Base-by-base conservation (phyloP, 2,113 vertebrate genomes). In the Nothocercus julius region DNA sequence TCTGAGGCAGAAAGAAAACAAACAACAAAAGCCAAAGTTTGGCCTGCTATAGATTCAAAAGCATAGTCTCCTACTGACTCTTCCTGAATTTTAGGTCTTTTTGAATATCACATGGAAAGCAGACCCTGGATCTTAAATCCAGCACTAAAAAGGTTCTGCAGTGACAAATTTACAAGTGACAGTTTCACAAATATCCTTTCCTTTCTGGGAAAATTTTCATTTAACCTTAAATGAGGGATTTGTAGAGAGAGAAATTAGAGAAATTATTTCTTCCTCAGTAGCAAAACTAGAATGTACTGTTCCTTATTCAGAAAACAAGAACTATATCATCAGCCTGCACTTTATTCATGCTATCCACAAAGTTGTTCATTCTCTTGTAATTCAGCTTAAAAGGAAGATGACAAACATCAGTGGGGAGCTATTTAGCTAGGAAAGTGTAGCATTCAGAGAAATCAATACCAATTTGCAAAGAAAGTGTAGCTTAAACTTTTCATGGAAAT, bases 401-500 rank as follows among this genome's bases (percentile, higher is more conserved):
- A 96, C 93, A 96, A 96, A 94, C 89, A 95, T 85, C 95, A 93
- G 64, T 86, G 92, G 92, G 92, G 67, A 97, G 84, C 92, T 91
- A 73, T 91, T 96, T 85, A 86, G 93, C 85, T 91, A 89, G 47
- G 32, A n/a, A 93, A 88, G 70, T 96, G 83, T 94, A 96, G 95
- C 87, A 90, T 94, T 81, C 93, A 88, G 67, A 92, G 95, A 96
- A 97, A 97, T 95, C 97, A 96, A 96, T 95, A 95, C 34, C 68
- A 90, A 95, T 92, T 95, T 96, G 90, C 96, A 96, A 96, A 95
- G 85, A 90, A 8, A 87, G 25, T 1, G 1, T 82, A 87, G 66
- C 76, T 45, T 68, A 95, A 95, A 93, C 18, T 95, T 61, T 85
- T 72, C 78, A 72, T 44, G 76, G 76, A 92, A 95, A 94, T 85